Evolutionary conservation across 2,797 vertebrate genomes (phyloP).

Genomic region (Oreonectes daqikongensis): DNA sequence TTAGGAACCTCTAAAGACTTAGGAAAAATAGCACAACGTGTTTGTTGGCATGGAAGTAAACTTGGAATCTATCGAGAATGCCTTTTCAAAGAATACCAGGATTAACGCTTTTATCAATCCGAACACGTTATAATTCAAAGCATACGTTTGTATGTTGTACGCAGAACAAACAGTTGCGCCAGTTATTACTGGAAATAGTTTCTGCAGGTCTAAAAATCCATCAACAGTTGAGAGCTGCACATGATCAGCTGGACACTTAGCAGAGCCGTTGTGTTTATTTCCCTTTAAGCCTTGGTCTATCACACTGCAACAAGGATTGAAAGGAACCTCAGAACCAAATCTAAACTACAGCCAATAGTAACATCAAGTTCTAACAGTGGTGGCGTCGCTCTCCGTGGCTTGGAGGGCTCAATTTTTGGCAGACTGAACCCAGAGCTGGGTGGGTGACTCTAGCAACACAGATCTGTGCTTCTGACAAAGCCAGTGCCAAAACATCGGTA

Average conservation of each 20-base stretch:
- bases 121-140: neutral
- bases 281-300: constrained; percentile 39
- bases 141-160: neutral
- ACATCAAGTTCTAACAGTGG: constrained; percentile 38
- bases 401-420: constrained; percentile 22
- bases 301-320: constrained; percentile 42
- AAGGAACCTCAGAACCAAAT: constrained; percentile 26
- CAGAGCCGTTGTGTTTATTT: constrained; percentile 48
- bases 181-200: constrained; percentile 29
- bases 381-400: constrained; percentile 25
- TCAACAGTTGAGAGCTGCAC: constrained; percentile 17
- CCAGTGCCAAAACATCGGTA: constrained; percentile 13
- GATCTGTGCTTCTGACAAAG: constrained; percentile 12
- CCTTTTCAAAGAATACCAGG: constrained; percentile 15
- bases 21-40: constrained; percentile 11
- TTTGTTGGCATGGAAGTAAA: constrained; percentile 24
- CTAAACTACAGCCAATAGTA: constrained; percentile 34
- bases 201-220: constrained; percentile 15
- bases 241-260: constrained; percentile 36
- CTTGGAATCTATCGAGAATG: constrained; percentile 1
- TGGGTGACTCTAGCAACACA: constrained; percentile 15
- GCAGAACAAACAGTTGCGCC: constrained; percentile 2
- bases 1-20: constrained; percentile 10
- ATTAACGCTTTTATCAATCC: neutral
- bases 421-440: constrained; percentile 8